A percentile compares a stretch with the other conserved stretches of the same genome.
phyloP scores from a whole-genome alignment of 2,888 invertebrate species.

The Nasonia oneida region DNA sequence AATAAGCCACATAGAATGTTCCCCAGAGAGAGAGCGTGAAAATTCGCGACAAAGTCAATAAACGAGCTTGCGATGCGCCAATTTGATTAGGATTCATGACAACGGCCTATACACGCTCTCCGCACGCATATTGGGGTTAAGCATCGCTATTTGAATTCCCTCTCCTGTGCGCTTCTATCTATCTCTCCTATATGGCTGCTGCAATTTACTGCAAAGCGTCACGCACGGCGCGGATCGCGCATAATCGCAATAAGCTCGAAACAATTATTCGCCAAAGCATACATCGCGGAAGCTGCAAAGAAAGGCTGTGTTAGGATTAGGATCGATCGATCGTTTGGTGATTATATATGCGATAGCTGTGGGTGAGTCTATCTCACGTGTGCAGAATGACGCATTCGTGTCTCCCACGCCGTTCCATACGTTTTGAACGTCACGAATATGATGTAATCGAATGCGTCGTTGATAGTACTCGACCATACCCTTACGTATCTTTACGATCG shows the following conservation, averaged over 20 bases:
- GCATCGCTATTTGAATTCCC: neutral
- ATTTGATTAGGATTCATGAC: constrained; percentile 17
- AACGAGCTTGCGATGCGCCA: neutral
- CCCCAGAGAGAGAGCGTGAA: neutral
- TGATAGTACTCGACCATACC: neutral
- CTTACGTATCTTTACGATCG: neutral
- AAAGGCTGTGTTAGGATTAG: neutral
- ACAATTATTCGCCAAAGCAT: neutral
- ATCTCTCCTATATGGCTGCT: neutral
- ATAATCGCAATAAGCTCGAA: neutral
- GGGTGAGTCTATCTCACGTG: neutral
- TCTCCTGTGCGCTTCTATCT: neutral
- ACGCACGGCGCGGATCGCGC: neutral
- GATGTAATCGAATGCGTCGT: neutral
- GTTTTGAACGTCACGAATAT: neutral
- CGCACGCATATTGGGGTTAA: neutral
- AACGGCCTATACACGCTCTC: neutral
- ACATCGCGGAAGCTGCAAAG: neutral
- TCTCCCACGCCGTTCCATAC: neutral
- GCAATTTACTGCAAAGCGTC: constrained; percentile 7
- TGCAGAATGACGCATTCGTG: constrained; percentile 37
- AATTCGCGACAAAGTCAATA: constrained; percentile 18
- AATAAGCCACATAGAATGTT: neutral
- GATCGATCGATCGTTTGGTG: constrained; percentile 28
- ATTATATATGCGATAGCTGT: constrained; percentile 4